These are phyloP conservation scores for Phycodurus eques DNA, from an alignment of 2,113 vertebrate genomes.

Conservation along the genomic window DNA sequence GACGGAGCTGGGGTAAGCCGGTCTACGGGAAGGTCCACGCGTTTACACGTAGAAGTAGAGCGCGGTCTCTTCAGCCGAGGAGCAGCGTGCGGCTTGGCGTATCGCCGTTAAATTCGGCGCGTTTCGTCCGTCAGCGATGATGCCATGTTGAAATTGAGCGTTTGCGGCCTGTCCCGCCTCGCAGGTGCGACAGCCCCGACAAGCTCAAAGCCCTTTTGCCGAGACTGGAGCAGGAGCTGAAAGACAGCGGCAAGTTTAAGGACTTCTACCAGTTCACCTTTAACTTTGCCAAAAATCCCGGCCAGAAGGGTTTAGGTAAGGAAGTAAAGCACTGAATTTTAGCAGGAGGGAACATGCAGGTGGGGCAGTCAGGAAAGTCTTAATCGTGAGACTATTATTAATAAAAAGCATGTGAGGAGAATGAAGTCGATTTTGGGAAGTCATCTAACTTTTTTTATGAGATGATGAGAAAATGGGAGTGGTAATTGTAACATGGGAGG, in stretches of 20 bases:
- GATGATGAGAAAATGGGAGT: too few species aligned
- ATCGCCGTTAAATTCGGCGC: neutral
- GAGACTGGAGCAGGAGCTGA: slow-evolving; percentile 90
- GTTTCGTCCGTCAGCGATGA: neutral
- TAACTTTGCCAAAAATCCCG: slow-evolving; percentile 94
- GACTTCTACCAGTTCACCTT: slow-evolving; percentile 98
- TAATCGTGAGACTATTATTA: too few species aligned
- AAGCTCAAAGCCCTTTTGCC: slow-evolving; percentile 87
- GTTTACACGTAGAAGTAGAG: slow-evolving; percentile 18
- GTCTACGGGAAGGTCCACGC: slow-evolving; percentile 47
- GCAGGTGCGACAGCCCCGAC: slow-evolving; percentile 89
- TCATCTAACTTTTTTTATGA: neutral
- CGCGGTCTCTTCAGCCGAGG: neutral
- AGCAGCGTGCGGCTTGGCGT: slow-evolving; percentile 9
- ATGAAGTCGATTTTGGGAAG: neutral
- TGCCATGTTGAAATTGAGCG: neutral
- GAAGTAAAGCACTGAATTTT: neutral
- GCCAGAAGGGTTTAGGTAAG: slow-evolving; percentile 94
- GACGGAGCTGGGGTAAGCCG: slow-evolving; percentile 89
- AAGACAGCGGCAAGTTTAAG: slow-evolving; percentile 89
- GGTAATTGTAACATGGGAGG: too few species aligned
- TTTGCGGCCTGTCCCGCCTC: slow-evolving; percentile 30
- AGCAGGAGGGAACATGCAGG: too few species aligned
- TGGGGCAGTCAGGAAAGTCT: too few species aligned
- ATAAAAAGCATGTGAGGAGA: neutral